These are phyloP conservation scores for Mirza zaza DNA, from an alignment of 2,113 vertebrate genomes.

Conservation along the genomic window DNA sequence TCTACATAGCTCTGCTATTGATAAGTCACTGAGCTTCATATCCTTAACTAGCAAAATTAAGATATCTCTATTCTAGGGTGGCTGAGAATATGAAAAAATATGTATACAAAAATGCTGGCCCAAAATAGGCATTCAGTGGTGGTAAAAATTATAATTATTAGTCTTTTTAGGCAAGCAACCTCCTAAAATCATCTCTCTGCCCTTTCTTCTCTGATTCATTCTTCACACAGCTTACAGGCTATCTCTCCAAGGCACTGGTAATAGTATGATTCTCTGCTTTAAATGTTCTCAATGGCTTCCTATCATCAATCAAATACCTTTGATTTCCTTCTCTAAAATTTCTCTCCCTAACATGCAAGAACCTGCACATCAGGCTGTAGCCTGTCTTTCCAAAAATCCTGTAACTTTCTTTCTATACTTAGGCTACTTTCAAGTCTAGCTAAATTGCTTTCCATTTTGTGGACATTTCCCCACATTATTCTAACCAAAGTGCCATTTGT, in stretches of 20 bases:
- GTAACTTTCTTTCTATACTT: neutral
- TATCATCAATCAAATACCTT: neutral
- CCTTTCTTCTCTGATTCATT: neutral
- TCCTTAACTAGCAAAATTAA: neutral
- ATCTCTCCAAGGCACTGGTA: neutral
- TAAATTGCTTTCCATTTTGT: neutral
- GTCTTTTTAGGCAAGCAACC: neutral
- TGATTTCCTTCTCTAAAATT: neutral
- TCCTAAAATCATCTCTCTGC: neutral
- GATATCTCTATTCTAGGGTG: neutral
- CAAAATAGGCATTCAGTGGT: neutral
- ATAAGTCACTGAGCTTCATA: neutral
- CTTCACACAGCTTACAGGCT: neutral
- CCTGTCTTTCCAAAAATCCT: neutral
- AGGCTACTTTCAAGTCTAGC: neutral
- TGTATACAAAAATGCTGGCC: neutral
- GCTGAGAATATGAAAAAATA: neutral
- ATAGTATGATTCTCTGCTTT: neutral
- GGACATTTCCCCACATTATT: neutral
- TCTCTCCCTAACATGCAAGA: neutral
- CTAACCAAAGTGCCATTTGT: neutral
- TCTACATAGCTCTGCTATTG: neutral
- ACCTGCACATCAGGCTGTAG: neutral
- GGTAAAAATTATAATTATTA: neutral
- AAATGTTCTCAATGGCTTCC: neutral